Base-by-base conservation (phyloP, 2,888 invertebrate species). In the Tenthredo distinguenda region DNA sequence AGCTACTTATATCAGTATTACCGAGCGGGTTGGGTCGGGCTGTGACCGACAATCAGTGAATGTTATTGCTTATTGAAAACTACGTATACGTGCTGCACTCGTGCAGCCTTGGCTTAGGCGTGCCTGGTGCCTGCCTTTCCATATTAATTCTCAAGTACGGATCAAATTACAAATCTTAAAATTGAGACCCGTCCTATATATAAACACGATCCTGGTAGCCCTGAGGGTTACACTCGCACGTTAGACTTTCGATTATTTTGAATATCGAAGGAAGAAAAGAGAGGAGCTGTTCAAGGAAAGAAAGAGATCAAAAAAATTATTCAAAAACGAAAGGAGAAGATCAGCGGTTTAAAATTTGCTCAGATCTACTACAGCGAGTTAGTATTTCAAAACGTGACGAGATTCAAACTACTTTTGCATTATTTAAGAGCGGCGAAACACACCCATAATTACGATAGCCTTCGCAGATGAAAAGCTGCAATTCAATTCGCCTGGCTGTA, bases 1-100 rank as follows among this genome's bases (percentile, higher is more conserved):
- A 47, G 12, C 34, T 68, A 34, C 34, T 68, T 26, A 34, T 68
- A 26, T 34, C 26, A 68, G 34, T 5, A 68, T 68, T 34, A 68
- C 31, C 15, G 18, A 68, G 4, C 68, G 34, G 68, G 34, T 68
- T 68, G 68, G 68, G 68, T 34, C 34, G 68, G 68, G 34, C 68
- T 68, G 34, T 68, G 68, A 68, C 68, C 68, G 68, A 34, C 34
- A 68, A 74, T 74, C 72, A 74, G 72, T 74, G 72, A 74, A 74
- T 74, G 72, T 74, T 74, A 77, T 77, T 55, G 55, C 34, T 77
- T 55, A 34, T 55, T 77, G 31, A 18, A 9, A 50, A 76, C 4
- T 77, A 77, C 21, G 21, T 34, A 55, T 77, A 34, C 31, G 3
- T 15, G 26, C 9, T 77, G 77, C 77, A 50, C 15, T 31, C 77